These are phyloP conservation scores for Quiscalus mexicanus DNA, from an alignment of 2,113 vertebrate genomes.

Conservation along the genomic window DNA sequence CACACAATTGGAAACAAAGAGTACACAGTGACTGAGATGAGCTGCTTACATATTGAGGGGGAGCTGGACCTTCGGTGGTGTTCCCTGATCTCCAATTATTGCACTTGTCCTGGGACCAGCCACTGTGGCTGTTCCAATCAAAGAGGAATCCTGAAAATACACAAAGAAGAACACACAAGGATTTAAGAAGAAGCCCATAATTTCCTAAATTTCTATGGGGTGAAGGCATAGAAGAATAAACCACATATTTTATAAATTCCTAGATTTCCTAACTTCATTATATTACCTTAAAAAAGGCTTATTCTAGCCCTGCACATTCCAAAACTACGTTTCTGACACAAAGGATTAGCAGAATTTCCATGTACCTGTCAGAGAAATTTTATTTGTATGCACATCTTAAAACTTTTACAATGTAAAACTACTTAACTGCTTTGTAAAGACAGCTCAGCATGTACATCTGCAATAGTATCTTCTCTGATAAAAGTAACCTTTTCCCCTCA, in stretches of 20 bases:
- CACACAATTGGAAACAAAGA: not conserved
- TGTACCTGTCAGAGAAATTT: not conserved
- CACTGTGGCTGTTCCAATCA: slow-evolving; percentile 73
- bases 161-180: slow-evolving; percentile 35
- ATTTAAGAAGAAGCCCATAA: not conserved
- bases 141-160: slow-evolving; percentile 79
- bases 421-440: not conserved
- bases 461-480: not conserved
- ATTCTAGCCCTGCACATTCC: not conserved
- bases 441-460: not conserved
- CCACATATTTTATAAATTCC: not conserved
- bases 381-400: not conserved
- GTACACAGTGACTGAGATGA: not conserved
- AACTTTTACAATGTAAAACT: not conserved
- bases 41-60: slow-evolving; percentile 96
- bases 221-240: not conserved
- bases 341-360: slow-evolving; percentile 16
- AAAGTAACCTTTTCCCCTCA: not conserved
- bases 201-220: not conserved
- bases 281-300: not conserved
- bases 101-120: slow-evolving; percentile 83
- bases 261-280: not conserved
- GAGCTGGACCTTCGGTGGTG: slow-evolving; percentile 87
- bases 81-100: slow-evolving; percentile 86
- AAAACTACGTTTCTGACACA: not conserved